These are phyloP conservation scores for Diarsia dahlii DNA, from an alignment of 2,888 invertebrate species.

Conservation along the genomic window DNA sequence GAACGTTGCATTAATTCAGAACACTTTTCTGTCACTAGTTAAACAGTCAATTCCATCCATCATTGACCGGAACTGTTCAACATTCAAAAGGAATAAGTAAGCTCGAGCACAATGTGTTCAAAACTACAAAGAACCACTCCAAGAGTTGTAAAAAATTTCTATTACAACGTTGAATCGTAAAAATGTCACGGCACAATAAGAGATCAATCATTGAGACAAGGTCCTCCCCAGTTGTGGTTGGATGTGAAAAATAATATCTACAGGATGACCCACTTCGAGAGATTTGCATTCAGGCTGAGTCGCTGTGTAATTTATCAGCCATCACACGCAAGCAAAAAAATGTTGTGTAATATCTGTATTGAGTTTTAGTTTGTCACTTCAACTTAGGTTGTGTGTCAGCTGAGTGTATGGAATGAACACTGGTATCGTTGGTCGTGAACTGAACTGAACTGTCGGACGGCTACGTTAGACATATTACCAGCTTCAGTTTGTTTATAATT, in stretches of 20 bases:
- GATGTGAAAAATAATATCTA: slow-evolving; percentile 86
- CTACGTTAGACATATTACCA: too few species aligned
- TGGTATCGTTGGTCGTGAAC: too few species aligned
- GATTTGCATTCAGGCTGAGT: slow-evolving; percentile 88
- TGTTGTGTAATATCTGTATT: slow-evolving; percentile 71
- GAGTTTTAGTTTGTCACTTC: slow-evolving; percentile 62
- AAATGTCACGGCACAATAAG: slow-evolving; percentile 85
- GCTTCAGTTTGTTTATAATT: too few species aligned
- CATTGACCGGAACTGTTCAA: slow-evolving; percentile 87
- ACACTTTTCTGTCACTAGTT: slow-evolving; percentile 63
- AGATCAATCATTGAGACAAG: slow-evolving; percentile 87
- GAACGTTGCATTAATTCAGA: slow-evolving; percentile 65
- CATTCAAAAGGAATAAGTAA: slow-evolving; percentile 70
- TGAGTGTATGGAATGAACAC: slow-evolving; percentile 11
- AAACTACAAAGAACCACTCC: slow-evolving; percentile 79
- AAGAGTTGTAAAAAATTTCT: slow-evolving; percentile 80
- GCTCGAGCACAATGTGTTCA: slow-evolving; percentile 75
- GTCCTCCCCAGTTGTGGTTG: slow-evolving; percentile 81
- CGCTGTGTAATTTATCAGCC: slow-evolving; percentile 86
- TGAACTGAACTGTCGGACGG: too few species aligned
- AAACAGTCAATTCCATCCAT: slow-evolving; percentile 81
- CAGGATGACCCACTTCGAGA: slow-evolving; percentile 86
- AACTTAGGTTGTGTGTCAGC: slow-evolving; percentile 27
- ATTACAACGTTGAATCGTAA: slow-evolving; percentile 83
- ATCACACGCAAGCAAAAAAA: slow-evolving; percentile 83